Evolutionary conservation across 2,888 invertebrate species (phyloP).

Genomic region (Acrobasis suavella): DNA sequence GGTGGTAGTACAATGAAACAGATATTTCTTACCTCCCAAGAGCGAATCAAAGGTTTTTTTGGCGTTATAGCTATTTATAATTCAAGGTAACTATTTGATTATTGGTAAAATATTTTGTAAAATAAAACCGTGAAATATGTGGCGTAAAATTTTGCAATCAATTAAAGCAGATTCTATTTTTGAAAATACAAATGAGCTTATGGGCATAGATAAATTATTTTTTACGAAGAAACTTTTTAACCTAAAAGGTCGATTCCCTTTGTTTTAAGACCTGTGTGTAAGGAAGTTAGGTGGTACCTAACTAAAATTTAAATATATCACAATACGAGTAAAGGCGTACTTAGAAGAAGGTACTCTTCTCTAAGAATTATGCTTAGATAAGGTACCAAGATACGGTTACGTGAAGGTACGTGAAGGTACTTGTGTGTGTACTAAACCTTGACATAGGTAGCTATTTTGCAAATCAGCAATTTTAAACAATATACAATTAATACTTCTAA

Average conservation of each 20-base stretch:
- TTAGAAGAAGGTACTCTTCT: no score
- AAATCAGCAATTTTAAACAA: conserved; percentile 39
- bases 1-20: no score
- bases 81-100: neutral
- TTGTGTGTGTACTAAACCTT: neutral
- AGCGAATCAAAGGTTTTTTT: neutral
- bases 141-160: conserved; percentile 46
- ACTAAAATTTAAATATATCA: no score
- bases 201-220: no score
- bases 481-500: conserved; percentile 39
- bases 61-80: neutral
- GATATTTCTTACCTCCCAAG: neutral
- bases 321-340: no score
- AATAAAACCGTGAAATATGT: conserved; percentile 3
- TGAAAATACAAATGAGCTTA: neutral
- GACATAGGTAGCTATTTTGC: conserved; percentile 11
- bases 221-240: no score
- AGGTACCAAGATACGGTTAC: no score
- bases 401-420: no score
- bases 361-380: no score
- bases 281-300: no score
- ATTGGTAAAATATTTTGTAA: neutral
- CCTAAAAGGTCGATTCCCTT: no score
- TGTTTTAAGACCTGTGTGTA: no score
- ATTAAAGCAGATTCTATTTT: conserved; percentile 43